A percentile compares a stretch with the other conserved stretches of the same genome.
phyloP scores from a whole-genome alignment of 2,113 vertebrate genomes.

The Calidris pygmaea region DNA sequence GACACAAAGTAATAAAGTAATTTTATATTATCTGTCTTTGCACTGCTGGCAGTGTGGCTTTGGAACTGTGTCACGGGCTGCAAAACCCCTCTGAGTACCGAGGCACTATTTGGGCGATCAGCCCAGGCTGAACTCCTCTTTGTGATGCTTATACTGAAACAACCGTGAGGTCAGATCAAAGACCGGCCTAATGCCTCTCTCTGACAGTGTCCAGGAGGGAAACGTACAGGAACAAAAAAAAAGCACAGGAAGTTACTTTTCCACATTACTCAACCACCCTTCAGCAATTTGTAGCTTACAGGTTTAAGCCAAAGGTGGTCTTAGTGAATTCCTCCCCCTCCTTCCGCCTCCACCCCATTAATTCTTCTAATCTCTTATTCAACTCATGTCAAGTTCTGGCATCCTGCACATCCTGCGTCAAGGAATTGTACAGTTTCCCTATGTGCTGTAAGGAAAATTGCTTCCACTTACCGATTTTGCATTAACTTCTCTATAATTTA shows the following conservation, averaged over 20 bases:
- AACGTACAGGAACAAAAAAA: background rate
- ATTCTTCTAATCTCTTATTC: background rate
- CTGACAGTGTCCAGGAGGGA: background rate
- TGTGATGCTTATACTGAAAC: background rate
- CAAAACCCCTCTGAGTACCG: background rate
- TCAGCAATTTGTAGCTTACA: background rate
- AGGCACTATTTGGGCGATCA: background rate
- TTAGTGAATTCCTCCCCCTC: background rate
- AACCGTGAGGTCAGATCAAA: background rate
- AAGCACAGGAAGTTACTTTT: background rate
- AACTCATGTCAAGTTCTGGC: background rate
- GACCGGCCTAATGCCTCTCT: background rate
- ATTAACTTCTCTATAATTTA: background rate
- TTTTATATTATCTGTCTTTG: background rate
- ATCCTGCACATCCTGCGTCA: background rate
- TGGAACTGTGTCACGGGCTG: background rate
- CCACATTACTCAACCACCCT: background rate
- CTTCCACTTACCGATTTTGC: background rate
- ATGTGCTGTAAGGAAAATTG: background rate
- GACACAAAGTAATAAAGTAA: background rate
- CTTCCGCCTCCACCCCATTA: background rate
- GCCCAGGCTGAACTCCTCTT: background rate
- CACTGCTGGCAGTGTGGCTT: background rate
- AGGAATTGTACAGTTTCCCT: background rate
- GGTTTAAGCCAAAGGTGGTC: background rate